Evolutionary conservation across 2,113 vertebrate species (phyloP), one percentile per base, ranked within the genome.

Genomic region (Charina bottae): DNA sequence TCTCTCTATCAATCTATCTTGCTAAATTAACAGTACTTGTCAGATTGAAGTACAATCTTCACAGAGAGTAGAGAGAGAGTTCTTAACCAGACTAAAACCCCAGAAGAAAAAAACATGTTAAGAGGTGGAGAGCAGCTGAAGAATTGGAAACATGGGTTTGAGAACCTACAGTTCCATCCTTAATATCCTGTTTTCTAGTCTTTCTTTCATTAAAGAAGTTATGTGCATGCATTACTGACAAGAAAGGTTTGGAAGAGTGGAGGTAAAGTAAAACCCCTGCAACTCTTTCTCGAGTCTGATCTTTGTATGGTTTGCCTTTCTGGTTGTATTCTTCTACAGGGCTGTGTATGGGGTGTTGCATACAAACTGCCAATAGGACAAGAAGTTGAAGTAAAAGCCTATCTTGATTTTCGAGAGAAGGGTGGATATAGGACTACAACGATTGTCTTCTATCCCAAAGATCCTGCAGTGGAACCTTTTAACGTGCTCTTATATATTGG

Each of bases 331-430:
- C 95, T 92, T 95, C 56, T 87, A 58, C 96, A 99, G 99, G 98
- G 98, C 0, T 98, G 98, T 17, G 99, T 99, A 83, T 99, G 99
- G 99, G 99, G 99, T 53, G 98, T 99, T 60, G 99, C 99, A 90
- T 99, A 99, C 97, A 98, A 97, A 94, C 91, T 99, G 85, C 99
- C 99, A 24, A 97, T 96, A 1, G 99, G 99, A 91, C 97, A 95
- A 85, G 99, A 99, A 96, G 97, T 98, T 68, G 98, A 99, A 96
- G 98, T 99, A 87, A 99, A 99, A 96, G 96, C 97, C 12, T 98
- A 99, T 96, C 98, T 99, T 64, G 99, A 99, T 97, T 98, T 99
- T 96, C 94, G 99, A 96, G 99, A 99, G 96, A 99, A 99, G 94
- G 98, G 98, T 28, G 99, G 99, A 90, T 99, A 99, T 94, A 98